Evolutionary conservation across 2,113 vertebrate species (phyloP), one percentile per base, ranked within the genome.

Genomic region (Stictonetta naevosa): DNA sequence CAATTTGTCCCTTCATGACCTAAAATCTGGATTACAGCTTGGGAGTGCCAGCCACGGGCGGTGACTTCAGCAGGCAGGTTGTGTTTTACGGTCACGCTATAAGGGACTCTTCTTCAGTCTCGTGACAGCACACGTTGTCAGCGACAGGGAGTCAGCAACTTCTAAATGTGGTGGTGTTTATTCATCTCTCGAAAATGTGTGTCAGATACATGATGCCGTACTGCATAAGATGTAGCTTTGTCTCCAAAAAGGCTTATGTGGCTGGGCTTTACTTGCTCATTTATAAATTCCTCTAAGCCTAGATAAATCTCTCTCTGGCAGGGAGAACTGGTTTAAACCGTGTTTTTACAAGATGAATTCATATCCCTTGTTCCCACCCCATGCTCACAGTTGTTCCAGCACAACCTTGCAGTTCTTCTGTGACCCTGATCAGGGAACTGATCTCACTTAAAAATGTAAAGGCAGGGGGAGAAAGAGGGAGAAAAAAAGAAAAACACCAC

Each of bases 211-310:
- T 1, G 11, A 2, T 25, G 23, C 0, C 0, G 29, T 34, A 48
- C 28, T 40, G 53, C 18, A 53, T 2, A 5, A 91, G 66, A 53
- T 76, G 53, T 20, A 78, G 77, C 53, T 82, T 89, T 87, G 58
- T 89, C 74, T 92, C 83, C 48, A 76, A 8, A 84, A 78, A 53
- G 44, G 52, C 73, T 81, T 91, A 50, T 1, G 12, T 62, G 69
- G 38, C 59, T 44, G 34, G 66, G 40, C 53, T 93, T 93, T 91
- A 76, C 66, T 87, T 91, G 86, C 71, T 95, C 77, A 36, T 87
- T 93, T 92, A 72, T 84, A 79, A 93, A 85, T 95, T 95, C 93
- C 81, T 92, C 42, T 79, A 84, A 95, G 83, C 78, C 86, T 58
- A 55, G 74, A 36, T 92, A 89, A 89, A 75, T 82, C 74, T 95